These are phyloP conservation scores for Cyrtorhinus lividipennis DNA, from an alignment of 1,140 invertebrate species.

Conservation along the genomic window DNA sequence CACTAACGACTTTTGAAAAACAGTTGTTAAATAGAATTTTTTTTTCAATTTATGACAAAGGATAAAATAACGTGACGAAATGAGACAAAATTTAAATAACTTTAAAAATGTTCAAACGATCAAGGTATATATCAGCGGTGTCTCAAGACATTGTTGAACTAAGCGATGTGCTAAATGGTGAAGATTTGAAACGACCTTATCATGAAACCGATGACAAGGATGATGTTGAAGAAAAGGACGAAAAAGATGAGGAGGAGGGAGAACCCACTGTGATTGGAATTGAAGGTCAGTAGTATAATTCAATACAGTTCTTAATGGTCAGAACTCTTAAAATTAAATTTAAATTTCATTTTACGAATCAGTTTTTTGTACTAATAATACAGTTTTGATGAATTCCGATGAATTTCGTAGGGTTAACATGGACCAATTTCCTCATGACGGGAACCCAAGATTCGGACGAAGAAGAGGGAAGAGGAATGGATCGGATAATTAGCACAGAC, in stretches of 20 bases:
- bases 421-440: conserved; percentile 1
- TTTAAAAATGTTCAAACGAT: too few relatives aligned
- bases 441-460: conserved; percentile 4
- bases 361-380: too few relatives aligned
- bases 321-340: too few relatives aligned
- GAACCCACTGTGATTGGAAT: neutral
- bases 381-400: too few relatives aligned
- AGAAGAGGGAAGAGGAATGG: neutral
- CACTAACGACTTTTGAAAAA: too few relatives aligned
- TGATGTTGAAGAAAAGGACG: neutral
- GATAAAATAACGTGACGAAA: too few relatives aligned
- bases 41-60: too few relatives aligned
- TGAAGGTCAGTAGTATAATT: neutral
- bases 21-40: too few relatives aligned
- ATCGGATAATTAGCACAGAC: neutral
- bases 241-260: neutral
- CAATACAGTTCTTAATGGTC: too few relatives aligned
- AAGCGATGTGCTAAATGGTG: neutral
- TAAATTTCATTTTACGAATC: too few relatives aligned
- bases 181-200: neutral
- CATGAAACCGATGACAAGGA: neutral
- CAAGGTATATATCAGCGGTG: neutral
- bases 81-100: too few relatives aligned
- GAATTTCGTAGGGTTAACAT: neutral
- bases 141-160: neutral